Conservation (phyloP, 1,140 invertebrate species). For the Geopemphigus sp. region DNA sequence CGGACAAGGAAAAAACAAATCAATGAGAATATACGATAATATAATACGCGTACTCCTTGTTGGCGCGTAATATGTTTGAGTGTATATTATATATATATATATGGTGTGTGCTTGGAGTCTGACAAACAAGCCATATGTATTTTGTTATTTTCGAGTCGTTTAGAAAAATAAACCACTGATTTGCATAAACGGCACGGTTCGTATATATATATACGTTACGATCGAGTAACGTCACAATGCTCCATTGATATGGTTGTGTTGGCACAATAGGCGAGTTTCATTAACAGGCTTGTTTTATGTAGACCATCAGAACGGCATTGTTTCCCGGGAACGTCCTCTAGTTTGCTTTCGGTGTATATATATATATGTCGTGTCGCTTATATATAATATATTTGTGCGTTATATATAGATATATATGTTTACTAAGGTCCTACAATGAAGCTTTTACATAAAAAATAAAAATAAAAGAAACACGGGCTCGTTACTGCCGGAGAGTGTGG, state of each 20-base stretch:
- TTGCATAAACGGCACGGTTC: conserved; percentile 38
- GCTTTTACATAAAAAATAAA: conserved; percentile 16
- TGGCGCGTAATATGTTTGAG: background rate
- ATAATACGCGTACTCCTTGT: background rate
- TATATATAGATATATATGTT: background rate
- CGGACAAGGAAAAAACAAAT: conserved; percentile 29
- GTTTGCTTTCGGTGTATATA: conserved; percentile 38
- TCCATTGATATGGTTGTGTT: conserved; percentile 42
- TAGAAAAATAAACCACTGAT: conserved; percentile 42
- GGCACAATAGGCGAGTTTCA: conserved; percentile 45
- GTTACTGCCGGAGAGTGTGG: background rate
- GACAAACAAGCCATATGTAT: conserved; percentile 13
- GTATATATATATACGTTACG: background rate
- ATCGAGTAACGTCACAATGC: conserved; percentile 20
- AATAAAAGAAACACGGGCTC: conserved; percentile 14
- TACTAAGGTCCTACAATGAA: background rate
- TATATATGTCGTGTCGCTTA: conserved; percentile 19
- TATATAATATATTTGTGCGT: background rate
- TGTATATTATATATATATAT: background rate
- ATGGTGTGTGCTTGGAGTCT: background rate
- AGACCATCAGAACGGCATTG: conserved; percentile 46
- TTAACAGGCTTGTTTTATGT: conserved; percentile 49
- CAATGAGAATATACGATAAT: conserved; percentile 2
- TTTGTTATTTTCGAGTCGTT: conserved; percentile 28
- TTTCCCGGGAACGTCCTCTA: conserved; percentile 41